Percentiles rank a stretch among this genome's conserved stretches.
Conservation (phyloP, 2,888 invertebrate genomes). For the Urechis unicinctus region DNA sequence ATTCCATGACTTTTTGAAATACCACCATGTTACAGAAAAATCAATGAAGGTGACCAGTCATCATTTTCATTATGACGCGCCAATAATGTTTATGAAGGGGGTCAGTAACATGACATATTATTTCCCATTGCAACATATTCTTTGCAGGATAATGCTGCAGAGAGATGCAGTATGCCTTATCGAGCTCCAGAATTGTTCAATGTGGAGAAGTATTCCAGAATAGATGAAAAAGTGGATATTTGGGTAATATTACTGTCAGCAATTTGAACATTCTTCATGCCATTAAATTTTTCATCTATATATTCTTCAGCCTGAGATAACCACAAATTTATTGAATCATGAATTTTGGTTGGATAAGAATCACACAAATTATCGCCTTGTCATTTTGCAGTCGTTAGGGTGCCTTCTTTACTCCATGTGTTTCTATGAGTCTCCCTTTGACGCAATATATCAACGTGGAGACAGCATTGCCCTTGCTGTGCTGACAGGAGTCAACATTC, state of each 20-base stretch:
- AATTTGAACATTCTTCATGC: too few species aligned
- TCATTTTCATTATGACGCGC: too few species aligned
- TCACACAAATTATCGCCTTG: too few species aligned
- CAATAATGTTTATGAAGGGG: background rate
- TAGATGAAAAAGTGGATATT: conserved; percentile 79
- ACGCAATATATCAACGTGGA: conserved; percentile 74
- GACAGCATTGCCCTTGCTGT: conserved; percentile 82
- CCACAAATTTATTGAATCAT: background rate
- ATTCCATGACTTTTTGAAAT: too few species aligned
- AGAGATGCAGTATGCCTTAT: conserved; percentile 81
- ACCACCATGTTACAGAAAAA: too few species aligned
- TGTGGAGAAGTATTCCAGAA: conserved; percentile 71
- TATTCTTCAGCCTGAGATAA: too few species aligned
- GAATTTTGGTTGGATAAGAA: background rate
- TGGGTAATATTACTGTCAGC: too few species aligned
- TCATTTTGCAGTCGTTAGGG: conserved; percentile 65
- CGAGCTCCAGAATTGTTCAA: conserved; percentile 81
- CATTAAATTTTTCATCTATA: too few species aligned
- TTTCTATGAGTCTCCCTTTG: conserved; percentile 79
- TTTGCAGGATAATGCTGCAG: conserved; percentile 70
- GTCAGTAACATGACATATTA: background rate
- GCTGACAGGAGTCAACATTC: conserved; percentile 59
- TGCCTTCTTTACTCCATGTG: conserved; percentile 79
- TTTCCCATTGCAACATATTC: too few species aligned
- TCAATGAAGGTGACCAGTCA: too few species aligned